Percentiles rank a stretch among this genome's conserved stretches.
phyloP scores from a whole-genome alignment of 2,113 vertebrate species.

The Platichthys flesus region DNA sequence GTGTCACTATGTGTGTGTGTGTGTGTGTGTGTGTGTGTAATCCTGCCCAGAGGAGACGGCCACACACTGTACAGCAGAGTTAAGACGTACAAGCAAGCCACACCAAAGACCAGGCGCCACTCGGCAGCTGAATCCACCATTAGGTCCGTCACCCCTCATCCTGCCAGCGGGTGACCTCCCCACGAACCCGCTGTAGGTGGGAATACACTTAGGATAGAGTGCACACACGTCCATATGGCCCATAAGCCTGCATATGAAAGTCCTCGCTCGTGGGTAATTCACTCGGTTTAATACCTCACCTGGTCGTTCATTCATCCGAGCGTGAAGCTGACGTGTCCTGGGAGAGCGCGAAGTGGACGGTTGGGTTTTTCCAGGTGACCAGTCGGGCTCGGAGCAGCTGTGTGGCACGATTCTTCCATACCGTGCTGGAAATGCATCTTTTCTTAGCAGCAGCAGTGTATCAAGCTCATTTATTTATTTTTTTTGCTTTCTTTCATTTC shows the following conservation, averaged over 20 bases:
- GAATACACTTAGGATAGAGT: conserved; percentile 17
- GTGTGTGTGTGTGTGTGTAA: conserved; percentile 45
- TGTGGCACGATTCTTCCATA: neutral
- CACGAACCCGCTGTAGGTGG: conserved; percentile 43
- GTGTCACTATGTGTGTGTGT: neutral
- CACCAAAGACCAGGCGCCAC: conserved; percentile 8
- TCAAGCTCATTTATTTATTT: neutral
- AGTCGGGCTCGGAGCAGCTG: neutral
- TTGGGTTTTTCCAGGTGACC: conserved; percentile 12
- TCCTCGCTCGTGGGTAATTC: conserved; percentile 31
- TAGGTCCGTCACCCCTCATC: conserved; percentile 4
- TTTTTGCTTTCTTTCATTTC: conserved; percentile 39
- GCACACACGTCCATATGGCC: neutral
- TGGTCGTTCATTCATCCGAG: neutral
- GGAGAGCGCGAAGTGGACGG: conserved; percentile 1
- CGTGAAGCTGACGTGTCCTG: neutral
- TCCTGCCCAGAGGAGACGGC: conserved; percentile 59
- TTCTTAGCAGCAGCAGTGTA: neutral
- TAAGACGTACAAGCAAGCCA: conserved; percentile 9
- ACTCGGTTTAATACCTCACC: conserved; percentile 36
- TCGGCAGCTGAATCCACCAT: conserved; percentile 27
- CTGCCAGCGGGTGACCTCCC: conserved; percentile 24
- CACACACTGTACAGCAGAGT: conserved; percentile 34
- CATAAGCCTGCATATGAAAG: conserved; percentile 30
- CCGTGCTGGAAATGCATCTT: conserved; percentile 1